phyloP scores from a whole-genome alignment of 1,140 invertebrate species.

The Hetaerina americana region DNA sequence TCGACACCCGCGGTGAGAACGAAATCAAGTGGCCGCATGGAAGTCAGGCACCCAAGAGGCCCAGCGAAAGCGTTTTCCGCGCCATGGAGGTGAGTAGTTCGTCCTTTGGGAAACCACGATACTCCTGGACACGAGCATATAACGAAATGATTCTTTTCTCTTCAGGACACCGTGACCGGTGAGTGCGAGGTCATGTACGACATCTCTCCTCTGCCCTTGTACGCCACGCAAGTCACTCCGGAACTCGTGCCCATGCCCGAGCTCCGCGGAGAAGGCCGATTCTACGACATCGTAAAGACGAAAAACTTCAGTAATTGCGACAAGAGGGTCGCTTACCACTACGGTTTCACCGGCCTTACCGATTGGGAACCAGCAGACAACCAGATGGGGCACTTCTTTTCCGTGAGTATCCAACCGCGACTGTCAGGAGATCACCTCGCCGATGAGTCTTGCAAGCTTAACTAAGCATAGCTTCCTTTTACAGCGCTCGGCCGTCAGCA shows the following conservation, averaged over 20 bases:
- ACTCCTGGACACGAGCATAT: too few species aligned
- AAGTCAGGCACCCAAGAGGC: conserved; percentile 34
- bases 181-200: conserved; percentile 52
- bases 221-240: conserved; percentile 29
- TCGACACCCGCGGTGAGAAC: conserved; percentile 39
- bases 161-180: conserved; percentile 43
- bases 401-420: conserved; percentile 27
- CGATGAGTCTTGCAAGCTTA: too few species aligned
- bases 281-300: conserved; percentile 47
- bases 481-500: conserved; percentile 35
- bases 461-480: too few species aligned
- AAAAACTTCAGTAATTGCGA: conserved; percentile 49
- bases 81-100: conserved; percentile 40
- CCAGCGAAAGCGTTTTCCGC: conserved; percentile 36
- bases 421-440: too few species aligned
- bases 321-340: conserved; percentile 41
- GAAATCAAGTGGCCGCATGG: conserved; percentile 26
- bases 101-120: too few species aligned
- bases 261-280: conserved; percentile 27
- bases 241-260: conserved; percentile 35
- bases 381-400: conserved; percentile 39
- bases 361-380: conserved; percentile 36
- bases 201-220: conserved; percentile 38
- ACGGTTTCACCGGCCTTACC: conserved; percentile 36
- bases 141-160: too few species aligned